phyloP scores from a whole-genome alignment of 37 sponge, comb jelly and placozoan genomes.

The Chondrilla cf. caribensis region DNA sequence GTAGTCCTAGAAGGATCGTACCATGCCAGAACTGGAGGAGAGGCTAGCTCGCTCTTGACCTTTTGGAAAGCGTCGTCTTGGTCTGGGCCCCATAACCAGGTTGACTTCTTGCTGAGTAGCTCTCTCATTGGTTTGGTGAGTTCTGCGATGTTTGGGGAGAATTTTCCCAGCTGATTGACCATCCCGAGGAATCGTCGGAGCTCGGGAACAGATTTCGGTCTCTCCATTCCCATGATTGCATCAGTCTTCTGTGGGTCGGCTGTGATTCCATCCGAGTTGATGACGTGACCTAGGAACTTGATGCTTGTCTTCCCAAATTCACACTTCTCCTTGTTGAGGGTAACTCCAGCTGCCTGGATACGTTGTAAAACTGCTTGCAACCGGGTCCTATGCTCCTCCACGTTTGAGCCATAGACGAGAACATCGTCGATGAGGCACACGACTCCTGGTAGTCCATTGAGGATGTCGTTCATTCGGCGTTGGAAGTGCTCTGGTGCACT shows the following conservation, averaged over 20 bases:
- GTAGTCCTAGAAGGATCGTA: conserved; percentile 24
- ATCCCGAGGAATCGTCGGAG: conserved; percentile 36
- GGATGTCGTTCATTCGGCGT: background rate
- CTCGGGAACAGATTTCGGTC: conserved; percentile 2
- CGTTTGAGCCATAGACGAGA: conserved; percentile 22
- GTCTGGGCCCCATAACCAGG: conserved; percentile 28
- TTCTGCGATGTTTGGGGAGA: conserved; percentile 8
- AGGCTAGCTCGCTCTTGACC: conserved; percentile 27
- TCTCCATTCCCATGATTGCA: conserved; percentile 8
- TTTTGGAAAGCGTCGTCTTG: conserved; percentile 39
- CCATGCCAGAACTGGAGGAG: conserved; percentile 22
- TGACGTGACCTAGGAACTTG: conserved; percentile 38
- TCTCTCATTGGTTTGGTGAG: conserved; percentile 33
- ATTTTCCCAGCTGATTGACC: conserved; percentile 36
- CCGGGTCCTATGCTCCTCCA: conserved; percentile 19
- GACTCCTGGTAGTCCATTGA: conserved; percentile 32
- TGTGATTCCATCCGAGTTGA: too few relatives aligned
- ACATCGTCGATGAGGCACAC: conserved; percentile 30
- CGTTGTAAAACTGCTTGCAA: background rate
- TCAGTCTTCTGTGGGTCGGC: conserved; percentile 18
- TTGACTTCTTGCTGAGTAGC: background rate
- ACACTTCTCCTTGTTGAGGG: conserved; percentile 41
- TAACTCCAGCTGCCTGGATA: conserved; percentile 17
- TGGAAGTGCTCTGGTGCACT: conserved; percentile 19
- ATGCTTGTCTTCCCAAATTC: conserved; percentile 22